These are phyloP conservation scores for Megamerina dolium DNA, from an alignment of 2,888 invertebrate species.

Conservation along the genomic window DNA sequence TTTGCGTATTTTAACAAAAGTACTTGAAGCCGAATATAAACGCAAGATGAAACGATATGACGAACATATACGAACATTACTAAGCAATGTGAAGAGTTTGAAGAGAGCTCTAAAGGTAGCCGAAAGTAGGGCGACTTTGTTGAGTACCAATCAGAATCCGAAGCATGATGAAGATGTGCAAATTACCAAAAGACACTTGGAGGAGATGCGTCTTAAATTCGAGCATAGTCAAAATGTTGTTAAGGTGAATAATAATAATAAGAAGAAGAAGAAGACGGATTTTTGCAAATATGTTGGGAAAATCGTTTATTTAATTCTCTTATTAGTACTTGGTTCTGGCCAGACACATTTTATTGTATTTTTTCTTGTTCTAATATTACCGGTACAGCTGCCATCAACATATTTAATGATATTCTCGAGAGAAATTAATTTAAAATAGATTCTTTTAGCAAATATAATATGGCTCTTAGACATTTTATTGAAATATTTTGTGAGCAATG, in stretches of 20 bases:
- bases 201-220: conserved; percentile 25
- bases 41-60: conserved; percentile 33
- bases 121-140: conserved; percentile 21
- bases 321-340: too few species aligned
- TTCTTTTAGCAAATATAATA: too few species aligned
- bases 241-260: conserved; percentile 29
- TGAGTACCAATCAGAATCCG: conserved; percentile 21
- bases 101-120: conserved; percentile 25
- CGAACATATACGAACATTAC: conserved; percentile 29
- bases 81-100: conserved; percentile 27
- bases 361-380: too few species aligned
- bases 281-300: too few species aligned
- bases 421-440: too few species aligned
- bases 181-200: conserved; percentile 16
- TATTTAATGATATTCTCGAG: too few species aligned
- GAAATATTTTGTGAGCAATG: too few species aligned
- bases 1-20: conserved; percentile 29
- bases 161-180: conserved; percentile 25
- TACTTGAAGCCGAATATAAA: conserved; percentile 30
- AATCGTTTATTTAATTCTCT: too few species aligned
- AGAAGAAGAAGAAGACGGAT: too few species aligned
- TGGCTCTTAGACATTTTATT: too few species aligned
- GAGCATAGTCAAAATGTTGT: conserved; percentile 26
- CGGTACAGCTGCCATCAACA: too few species aligned
- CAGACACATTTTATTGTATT: too few species aligned